Base-by-base conservation (phyloP, 1,140 invertebrate genomes). In the Phortica variegata region DNA sequence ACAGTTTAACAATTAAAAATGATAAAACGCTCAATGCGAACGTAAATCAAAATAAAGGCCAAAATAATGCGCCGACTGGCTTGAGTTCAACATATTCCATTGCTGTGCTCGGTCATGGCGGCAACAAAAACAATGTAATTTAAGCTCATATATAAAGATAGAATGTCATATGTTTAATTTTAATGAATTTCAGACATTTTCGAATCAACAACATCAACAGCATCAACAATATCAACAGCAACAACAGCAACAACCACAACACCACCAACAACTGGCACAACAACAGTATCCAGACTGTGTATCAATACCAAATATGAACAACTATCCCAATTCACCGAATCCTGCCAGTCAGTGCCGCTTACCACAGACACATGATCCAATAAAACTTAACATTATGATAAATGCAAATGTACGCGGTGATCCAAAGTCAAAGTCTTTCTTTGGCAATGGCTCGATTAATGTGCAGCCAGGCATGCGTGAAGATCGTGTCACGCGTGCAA, bases 361-460 rank as follows among this genome's bases (percentile, higher is more conserved):
- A 8, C 8, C 10, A 10, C 13, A 10, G 9, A 19, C 18, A 0
- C 12, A 37, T 10, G 65, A 70, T 20, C 12, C 52, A 1, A 18
- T 71, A 18, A 69, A 68, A 20, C 33, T 73, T 8, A 70, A 68
- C 33, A 56, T 73, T 0, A 49, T 56, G 12, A 49, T 74, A 9
- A 63, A 61, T 40, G 71, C 65, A 16, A 58, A 59, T 39, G 51
- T 74, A 6, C 60, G 61, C 17, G 54, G 55, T 0, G 58, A 70
- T 26, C 58, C 58, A 0, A 65, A 58, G 21, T 56, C 60, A 0
- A 73, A 68, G n/a, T 46, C 52, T 29, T 58, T 61, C 43, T 58
- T 37, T 29, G 65, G 70, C 18, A 73, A 73, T 42, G 70, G 70
- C 1, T 58, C 70, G 1, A 54, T 73, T 9, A 54, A 47, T 13